These are phyloP conservation scores for Leptinotarsa juncta DNA, from an alignment of 2,888 invertebrate genomes.

Conservation along the genomic window DNA sequence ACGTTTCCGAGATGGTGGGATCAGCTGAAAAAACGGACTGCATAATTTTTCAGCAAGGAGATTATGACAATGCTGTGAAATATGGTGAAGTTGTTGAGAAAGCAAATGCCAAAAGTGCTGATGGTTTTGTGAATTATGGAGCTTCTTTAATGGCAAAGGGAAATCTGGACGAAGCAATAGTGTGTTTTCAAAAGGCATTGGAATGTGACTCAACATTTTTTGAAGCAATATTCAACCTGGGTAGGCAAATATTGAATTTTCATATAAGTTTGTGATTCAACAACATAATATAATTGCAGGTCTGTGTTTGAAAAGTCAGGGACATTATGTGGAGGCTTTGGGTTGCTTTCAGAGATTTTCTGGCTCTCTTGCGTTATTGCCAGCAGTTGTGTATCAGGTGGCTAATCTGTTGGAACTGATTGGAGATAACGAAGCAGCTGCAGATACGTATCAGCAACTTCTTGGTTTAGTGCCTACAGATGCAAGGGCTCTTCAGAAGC, in stretches of 20 bases:
- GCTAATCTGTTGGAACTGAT: conserved; percentile 81
- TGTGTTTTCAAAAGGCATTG: conserved; percentile 80
- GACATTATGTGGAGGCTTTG: conserved; percentile 79
- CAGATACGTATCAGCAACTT: conserved; percentile 79
- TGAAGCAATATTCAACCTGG: conserved; percentile 86
- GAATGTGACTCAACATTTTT: conserved; percentile 85
- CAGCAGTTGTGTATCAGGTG: conserved; percentile 76
- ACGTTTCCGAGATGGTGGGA: too few relatives aligned
- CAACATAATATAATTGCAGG: conserved; percentile 64
- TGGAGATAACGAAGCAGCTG: conserved; percentile 72
- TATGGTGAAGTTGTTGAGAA: conserved; percentile 80
- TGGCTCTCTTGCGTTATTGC: conserved; percentile 69
- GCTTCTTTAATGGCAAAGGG: conserved; percentile 80
- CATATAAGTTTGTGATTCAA: background rate
- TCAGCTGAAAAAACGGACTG: too few relatives aligned
- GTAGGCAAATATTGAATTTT: conserved; percentile 61
- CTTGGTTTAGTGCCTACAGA: conserved; percentile 89
- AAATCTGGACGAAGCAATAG: conserved; percentile 77
- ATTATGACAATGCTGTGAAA: conserved; percentile 80
- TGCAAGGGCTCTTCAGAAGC: conserved; percentile 86
- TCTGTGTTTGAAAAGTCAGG: conserved; percentile 76
- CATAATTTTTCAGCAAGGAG: conserved; percentile 74
- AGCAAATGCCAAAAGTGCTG: conserved; percentile 81
- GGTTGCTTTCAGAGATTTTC: conserved; percentile 83
- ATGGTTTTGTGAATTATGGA: conserved; percentile 87